Conservation (phyloP, 2,888 invertebrate species). For the Scrobipalpa costella region DNA sequence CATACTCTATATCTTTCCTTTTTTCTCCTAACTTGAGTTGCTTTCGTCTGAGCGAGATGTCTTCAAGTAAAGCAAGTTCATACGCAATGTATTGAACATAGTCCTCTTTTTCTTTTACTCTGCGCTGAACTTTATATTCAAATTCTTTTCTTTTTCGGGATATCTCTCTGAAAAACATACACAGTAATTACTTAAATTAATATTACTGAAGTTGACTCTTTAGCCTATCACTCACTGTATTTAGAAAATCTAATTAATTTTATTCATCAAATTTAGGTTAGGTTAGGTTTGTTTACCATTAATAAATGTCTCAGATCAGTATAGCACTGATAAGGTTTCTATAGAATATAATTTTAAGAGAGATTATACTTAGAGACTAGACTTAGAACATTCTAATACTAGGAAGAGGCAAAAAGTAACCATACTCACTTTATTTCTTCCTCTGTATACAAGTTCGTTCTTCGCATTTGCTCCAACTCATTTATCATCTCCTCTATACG, state of each 20-base stretch:
- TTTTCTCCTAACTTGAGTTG: constrained; percentile 80
- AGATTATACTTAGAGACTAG: too few relatives aligned
- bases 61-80: constrained; percentile 84
- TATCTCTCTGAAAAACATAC: constrained; percentile 78
- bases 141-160: constrained; percentile 85
- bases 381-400: neutral
- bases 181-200: neutral
- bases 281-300: too few relatives aligned
- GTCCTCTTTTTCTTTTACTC: constrained; percentile 85
- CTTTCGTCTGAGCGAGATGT: constrained; percentile 83
- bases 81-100: constrained; percentile 86
- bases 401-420: neutral
- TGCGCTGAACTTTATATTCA: constrained; percentile 87
- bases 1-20: constrained; percentile 84
- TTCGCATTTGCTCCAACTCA: constrained; percentile 90
- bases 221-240: too few relatives aligned
- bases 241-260: too few relatives aligned
- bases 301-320: too few relatives aligned
- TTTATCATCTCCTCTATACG: constrained; percentile 89
- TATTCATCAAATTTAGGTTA: too few relatives aligned
- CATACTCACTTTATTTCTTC: constrained; percentile 84
- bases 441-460: constrained; percentile 84
- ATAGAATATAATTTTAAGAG: neutral
- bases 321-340: too few relatives aligned
- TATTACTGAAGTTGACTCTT: too few relatives aligned